Base-by-base conservation (phyloP, 2,888 invertebrate genomes). In the Metellina segmentata region DNA sequence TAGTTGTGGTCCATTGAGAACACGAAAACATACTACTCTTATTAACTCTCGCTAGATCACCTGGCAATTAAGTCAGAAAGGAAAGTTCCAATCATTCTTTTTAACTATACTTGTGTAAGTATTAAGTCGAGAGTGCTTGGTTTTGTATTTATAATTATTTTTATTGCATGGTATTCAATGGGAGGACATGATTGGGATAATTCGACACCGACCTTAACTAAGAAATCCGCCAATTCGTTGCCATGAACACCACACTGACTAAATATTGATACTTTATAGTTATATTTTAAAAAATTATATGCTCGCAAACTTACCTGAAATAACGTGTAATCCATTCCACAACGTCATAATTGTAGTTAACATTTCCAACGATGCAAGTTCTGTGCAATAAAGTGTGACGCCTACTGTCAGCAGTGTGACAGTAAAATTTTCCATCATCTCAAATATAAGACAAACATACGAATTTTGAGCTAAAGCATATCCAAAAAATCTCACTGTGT, bases 401-500 rank as follows among this genome's bases (percentile, higher is more conserved):
- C 91, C 91, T 16, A 91, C 86, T 82, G 91, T 91, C 74, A 91
- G 61, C 13, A 91, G 72, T 13, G 91, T 91, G 20, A 91, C 91
- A 11, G 91, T 91, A 71, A 91, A 91, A 34, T 87, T 91, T 72
- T 91, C 91, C 91, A 91, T 91, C 91, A 87, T 91, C 19, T 91
- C 91, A 53, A 86, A 91, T 34, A 91, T 77, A 4, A 91, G 75
- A 61, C 91, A 91, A 4, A 70, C 20, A 52, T 91, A 87, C 6
- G 91, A 72, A 82, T 81, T 20, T 11, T 61, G 61, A 20, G 91
- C 91, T 13, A 61, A 77, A 11, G 91, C 61, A 71, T 91, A 91
- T 7, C 97, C 97, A 69, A 97, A 94, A 85, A 97, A 95, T 93
- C 97, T 95, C 81, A 97, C 96, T 78, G 97, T 96, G 94, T 97